Conservation (phyloP, 2,888 invertebrate genomes). For the Catotricha subobsoleta region DNA sequence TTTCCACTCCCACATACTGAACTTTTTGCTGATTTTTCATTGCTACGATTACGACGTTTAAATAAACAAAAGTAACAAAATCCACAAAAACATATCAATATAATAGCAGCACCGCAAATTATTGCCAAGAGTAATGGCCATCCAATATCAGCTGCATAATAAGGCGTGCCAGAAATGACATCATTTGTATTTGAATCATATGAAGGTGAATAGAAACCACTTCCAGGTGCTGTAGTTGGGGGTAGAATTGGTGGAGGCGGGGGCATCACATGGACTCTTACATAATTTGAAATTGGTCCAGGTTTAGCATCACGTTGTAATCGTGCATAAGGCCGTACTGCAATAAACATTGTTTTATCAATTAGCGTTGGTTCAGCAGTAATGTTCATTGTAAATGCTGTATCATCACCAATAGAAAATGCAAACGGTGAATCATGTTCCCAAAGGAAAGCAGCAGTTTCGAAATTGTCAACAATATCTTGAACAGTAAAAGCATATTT, state of each 20-base stretch:
- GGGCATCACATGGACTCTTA: constrained; percentile 32
- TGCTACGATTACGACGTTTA: not conserved
- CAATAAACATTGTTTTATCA: constrained; percentile 34
- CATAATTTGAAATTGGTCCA: constrained; percentile 36
- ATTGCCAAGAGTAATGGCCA: constrained; percentile 33
- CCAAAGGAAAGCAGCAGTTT: constrained; percentile 29
- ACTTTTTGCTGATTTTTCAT: not conserved
- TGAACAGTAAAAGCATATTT: constrained; percentile 28
- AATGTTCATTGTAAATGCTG: constrained; percentile 32
- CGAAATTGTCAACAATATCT: constrained; percentile 32
- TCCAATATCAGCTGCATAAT: constrained; percentile 22
- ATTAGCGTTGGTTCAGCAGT: constrained; percentile 29
- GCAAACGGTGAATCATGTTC: constrained; percentile 29
- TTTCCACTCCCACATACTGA: not conserved
- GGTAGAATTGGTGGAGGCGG: constrained; percentile 29
- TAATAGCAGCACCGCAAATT: constrained; percentile 29
- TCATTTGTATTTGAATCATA: constrained; percentile 22
- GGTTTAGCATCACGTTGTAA: constrained; percentile 22
- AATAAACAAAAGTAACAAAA: constrained; percentile 35
- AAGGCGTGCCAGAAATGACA: not conserved
- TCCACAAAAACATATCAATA: constrained; percentile 27
- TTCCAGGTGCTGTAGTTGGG: not conserved
- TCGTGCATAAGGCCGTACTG: constrained; percentile 33
- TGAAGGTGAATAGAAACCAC: constrained; percentile 19
- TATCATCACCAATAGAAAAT: constrained; percentile 34